phyloP scores from a whole-genome alignment of 2,113 vertebrate genomes.

The Cyanoliseus patagonus region DNA sequence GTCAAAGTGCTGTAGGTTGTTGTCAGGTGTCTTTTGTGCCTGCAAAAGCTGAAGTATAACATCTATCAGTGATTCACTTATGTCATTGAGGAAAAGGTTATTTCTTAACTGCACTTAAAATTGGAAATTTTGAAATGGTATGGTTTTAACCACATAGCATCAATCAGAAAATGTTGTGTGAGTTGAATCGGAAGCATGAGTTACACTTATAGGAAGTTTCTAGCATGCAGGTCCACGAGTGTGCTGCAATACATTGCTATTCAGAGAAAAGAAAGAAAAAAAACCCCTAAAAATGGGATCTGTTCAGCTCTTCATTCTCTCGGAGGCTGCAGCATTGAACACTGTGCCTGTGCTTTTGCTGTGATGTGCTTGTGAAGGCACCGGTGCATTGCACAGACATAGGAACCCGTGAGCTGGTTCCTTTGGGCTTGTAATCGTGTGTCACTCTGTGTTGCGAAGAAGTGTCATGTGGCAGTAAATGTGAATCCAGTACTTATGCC shows the following conservation, averaged over 20 bases:
- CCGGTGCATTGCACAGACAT: neutral
- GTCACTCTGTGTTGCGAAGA: neutral
- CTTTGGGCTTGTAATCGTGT: neutral
- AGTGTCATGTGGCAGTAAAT: neutral
- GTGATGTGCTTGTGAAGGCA: neutral
- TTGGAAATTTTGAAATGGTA: neutral
- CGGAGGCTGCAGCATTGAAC: neutral
- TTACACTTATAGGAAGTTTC: neutral
- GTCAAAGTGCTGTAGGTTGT: neutral
- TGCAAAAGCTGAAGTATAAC: constrained; percentile 9
- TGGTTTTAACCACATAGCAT: neutral
- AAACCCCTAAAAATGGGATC: neutral
- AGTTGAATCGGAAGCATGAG: neutral
- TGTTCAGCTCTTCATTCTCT: neutral
- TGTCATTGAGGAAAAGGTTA: neutral
- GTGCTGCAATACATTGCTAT: neutral
- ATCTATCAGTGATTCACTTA: neutral
- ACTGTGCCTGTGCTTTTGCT: neutral
- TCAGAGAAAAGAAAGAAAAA: neutral
- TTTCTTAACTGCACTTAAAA: neutral
- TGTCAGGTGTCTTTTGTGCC: constrained; percentile 15
- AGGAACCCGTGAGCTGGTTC: fast-evolving
- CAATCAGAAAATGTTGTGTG: neutral
- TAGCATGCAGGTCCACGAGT: neutral
- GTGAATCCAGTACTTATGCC: neutral